These are phyloP conservation scores for Rapana venosa DNA, from an alignment of 2,888 invertebrate species.

Conservation along the genomic window DNA sequence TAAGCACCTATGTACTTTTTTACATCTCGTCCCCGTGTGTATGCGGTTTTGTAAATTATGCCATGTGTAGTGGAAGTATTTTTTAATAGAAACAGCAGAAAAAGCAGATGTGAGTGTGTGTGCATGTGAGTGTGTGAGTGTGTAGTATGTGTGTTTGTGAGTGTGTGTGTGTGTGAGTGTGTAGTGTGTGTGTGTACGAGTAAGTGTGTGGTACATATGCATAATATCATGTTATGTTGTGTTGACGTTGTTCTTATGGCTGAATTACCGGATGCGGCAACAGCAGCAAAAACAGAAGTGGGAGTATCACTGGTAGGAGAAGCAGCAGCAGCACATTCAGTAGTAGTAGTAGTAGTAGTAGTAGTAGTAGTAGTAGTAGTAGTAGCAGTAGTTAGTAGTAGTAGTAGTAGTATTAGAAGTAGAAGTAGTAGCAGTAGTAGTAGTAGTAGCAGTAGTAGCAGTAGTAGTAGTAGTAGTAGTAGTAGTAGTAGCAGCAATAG, in stretches of 20 bases:
- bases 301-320: constrained; percentile 38
- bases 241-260: not conserved
- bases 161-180: no score
- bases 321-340: constrained; percentile 35
- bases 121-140: no score
- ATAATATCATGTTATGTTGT: no score
- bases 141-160: no score
- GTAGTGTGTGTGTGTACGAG: no score
- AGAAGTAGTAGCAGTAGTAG: constrained; percentile 41
- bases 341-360: constrained; percentile 37
- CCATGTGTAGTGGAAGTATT: no score
- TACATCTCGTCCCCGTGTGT: no score
- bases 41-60: no score
- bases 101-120: no score
- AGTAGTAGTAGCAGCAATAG: constrained; percentile 38
- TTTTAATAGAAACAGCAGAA: no score
- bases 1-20: no score
- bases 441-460: constrained; percentile 38
- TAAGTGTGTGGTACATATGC: no score
- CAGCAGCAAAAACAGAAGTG: constrained; percentile 33
- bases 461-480: constrained; percentile 27
- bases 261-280: not conserved
- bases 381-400: constrained; percentile 40
- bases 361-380: constrained; percentile 35
- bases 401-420: constrained; percentile 37